A percentile compares a stretch with the other conserved stretches of the same genome.
Conservation (phyloP, 2,113 vertebrate species). For the Mixornis gularis region DNA sequence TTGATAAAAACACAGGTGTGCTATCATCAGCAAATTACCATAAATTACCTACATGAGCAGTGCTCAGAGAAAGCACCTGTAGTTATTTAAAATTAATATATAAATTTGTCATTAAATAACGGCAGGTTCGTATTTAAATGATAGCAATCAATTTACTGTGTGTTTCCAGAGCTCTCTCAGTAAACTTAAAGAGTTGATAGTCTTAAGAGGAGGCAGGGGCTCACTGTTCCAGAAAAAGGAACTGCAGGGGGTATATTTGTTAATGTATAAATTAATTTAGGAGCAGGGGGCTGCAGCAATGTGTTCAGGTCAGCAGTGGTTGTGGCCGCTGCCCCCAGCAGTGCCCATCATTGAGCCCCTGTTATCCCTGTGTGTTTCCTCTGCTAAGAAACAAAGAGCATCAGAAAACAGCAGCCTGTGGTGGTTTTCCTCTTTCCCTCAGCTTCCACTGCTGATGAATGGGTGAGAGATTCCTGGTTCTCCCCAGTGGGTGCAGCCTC, state of each 20-base stretch:
- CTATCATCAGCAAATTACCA: slow-evolving; percentile 43
- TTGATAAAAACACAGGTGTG: slow-evolving; percentile 57
- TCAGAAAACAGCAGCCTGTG: slow-evolving; percentile 6
- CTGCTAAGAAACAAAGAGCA: not conserved
- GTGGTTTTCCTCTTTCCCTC: slow-evolving; percentile 36
- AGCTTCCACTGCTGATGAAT: accelerated
- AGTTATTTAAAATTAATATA: slow-evolving; percentile 33
- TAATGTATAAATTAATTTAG: not conserved
- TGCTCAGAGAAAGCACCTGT: slow-evolving; percentile 38
- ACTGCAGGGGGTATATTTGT: not conserved
- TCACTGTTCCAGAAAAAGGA: not conserved
- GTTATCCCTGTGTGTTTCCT: not conserved
- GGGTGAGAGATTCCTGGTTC: not conserved
- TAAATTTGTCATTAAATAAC: slow-evolving; percentile 5
- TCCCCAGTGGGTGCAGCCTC: not conserved
- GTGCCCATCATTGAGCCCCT: accelerated
- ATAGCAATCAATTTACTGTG: not conserved
- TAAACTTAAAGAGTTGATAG: not conserved
- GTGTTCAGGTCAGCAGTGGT: not conserved
- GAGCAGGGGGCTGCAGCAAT: not conserved
- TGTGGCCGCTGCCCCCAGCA: not conserved
- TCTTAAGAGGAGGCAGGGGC: not conserved
- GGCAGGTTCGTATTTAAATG: not conserved
- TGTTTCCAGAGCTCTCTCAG: not conserved
- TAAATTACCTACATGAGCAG: slow-evolving; percentile 19